These are phyloP conservation scores for Catamblyrhynchus diadema DNA, from an alignment of 2,797 vertebrate species.

Conservation along the genomic window DNA sequence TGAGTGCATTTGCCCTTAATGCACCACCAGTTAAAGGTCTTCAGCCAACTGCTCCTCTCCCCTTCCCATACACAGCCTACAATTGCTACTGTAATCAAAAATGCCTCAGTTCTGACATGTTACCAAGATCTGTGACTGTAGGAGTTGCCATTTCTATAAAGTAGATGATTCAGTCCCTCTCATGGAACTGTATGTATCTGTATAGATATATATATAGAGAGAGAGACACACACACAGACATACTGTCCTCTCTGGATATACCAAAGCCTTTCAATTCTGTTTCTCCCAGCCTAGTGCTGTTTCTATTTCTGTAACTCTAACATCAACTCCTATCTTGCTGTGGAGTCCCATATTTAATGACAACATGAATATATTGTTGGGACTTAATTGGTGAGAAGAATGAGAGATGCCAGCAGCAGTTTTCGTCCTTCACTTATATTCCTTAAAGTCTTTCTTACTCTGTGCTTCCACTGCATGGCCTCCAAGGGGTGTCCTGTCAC, in stretches of 20 bases:
- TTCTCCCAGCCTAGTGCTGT: background rate
- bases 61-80: background rate
- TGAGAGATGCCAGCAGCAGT: background rate
- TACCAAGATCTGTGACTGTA: background rate
- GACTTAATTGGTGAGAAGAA: background rate
- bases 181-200: background rate
- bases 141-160: background rate
- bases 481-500: background rate
- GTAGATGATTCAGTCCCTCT: background rate
- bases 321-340: background rate
- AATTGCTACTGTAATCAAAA: background rate
- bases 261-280: background rate
- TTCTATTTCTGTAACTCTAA: background rate
- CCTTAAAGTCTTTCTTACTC: background rate
- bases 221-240: fast-evolving
- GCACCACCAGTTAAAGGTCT: background rate
- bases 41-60: background rate
- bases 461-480: background rate
- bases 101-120: background rate
- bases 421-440: background rate
- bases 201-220: fast-evolving
- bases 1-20: background rate
- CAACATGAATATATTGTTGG: background rate
- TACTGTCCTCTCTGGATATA: background rate
- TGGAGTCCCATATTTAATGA: background rate